Percentiles rank a stretch among this genome's conserved stretches.
Conservation (phyloP, 2,888 invertebrate species). For the Phragmatobia fuliginosa region DNA sequence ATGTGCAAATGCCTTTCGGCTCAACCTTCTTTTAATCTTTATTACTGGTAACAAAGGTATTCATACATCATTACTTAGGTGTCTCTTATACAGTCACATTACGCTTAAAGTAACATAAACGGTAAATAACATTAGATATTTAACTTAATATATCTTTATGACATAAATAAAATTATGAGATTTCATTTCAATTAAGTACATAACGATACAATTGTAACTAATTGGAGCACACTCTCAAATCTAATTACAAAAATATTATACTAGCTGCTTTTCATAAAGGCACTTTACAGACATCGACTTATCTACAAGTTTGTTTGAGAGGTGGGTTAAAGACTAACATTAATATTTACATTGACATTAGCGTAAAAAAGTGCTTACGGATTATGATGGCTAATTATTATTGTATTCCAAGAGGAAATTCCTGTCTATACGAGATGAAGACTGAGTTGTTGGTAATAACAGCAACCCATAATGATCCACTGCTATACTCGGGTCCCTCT, state of each 20-base stretch:
- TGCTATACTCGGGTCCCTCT: too few relatives aligned
- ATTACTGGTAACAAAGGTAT: not conserved
- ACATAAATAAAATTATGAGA: not conserved
- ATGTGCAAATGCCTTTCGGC: not conserved
- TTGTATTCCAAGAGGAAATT: not conserved
- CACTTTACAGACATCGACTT: not conserved
- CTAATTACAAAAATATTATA: not conserved
- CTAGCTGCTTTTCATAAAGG: not conserved
- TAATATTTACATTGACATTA: not conserved
- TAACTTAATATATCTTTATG: not conserved
- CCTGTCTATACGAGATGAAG: not conserved
- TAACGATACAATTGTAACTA: not conserved
- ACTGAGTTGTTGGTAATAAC: not conserved
- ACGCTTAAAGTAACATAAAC: not conserved
- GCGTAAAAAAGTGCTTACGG: not conserved
- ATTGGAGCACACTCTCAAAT: not conserved
- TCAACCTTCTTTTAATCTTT: constrained; percentile 3
- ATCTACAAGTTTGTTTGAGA: not conserved
- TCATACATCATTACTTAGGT: constrained; percentile 11
- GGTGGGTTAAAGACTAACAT: not conserved
- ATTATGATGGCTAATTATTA: not conserved
- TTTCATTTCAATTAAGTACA: constrained; percentile 11
- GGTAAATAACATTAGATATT: not conserved
- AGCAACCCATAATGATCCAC: too few relatives aligned
- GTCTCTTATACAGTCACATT: not conserved